These are phyloP conservation scores for Dreissena rostriformis DNA, from an alignment of 1,140 invertebrate genomes.

Conservation along the genomic window DNA sequence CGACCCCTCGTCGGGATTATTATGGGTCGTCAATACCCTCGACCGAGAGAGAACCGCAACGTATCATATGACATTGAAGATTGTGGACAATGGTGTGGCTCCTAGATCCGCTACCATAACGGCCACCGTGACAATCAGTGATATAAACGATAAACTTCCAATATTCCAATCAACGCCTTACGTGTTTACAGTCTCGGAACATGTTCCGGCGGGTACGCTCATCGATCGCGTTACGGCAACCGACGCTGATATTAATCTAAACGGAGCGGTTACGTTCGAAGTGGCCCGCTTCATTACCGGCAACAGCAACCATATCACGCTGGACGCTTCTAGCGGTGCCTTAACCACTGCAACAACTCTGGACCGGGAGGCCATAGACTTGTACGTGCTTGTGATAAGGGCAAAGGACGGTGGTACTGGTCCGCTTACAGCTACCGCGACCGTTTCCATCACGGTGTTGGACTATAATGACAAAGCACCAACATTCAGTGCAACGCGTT, in stretches of 20 bases:
- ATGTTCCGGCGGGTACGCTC: slow-evolving; percentile 31
- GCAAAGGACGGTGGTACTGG: slow-evolving; percentile 62
- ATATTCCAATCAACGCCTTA: slow-evolving; percentile 55
- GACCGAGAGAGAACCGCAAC: slow-evolving; percentile 62
- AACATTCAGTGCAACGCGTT: slow-evolving; percentile 79
- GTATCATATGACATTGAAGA: slow-evolving; percentile 59
- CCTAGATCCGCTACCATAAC: slow-evolving; percentile 47
- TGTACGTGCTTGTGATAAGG: slow-evolving; percentile 60
- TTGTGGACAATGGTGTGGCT: slow-evolving; percentile 62
- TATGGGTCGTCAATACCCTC: slow-evolving; percentile 60
- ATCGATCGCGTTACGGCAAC: slow-evolving; percentile 55
- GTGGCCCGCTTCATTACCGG: slow-evolving; percentile 59
- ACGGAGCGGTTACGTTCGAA: slow-evolving; percentile 58
- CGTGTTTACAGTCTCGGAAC: slow-evolving; percentile 56
- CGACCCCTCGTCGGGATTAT: slow-evolving; percentile 60
- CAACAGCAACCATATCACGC: slow-evolving; percentile 51
- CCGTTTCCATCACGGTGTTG: slow-evolving; percentile 67
- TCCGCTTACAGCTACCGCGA: slow-evolving; percentile 51
- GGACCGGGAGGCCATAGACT: slow-evolving; percentile 62
- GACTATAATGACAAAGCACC: slow-evolving; percentile 80
- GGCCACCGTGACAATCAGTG: slow-evolving; percentile 61
- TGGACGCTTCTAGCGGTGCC: slow-evolving; percentile 55
- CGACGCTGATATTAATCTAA: slow-evolving; percentile 65
- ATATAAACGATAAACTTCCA: slow-evolving; percentile 71
- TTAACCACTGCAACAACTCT: slow-evolving; percentile 58